Evolutionary conservation across 2,797 vertebrate species (phyloP).

Genomic region (Pyrocephalus nanus): DNA sequence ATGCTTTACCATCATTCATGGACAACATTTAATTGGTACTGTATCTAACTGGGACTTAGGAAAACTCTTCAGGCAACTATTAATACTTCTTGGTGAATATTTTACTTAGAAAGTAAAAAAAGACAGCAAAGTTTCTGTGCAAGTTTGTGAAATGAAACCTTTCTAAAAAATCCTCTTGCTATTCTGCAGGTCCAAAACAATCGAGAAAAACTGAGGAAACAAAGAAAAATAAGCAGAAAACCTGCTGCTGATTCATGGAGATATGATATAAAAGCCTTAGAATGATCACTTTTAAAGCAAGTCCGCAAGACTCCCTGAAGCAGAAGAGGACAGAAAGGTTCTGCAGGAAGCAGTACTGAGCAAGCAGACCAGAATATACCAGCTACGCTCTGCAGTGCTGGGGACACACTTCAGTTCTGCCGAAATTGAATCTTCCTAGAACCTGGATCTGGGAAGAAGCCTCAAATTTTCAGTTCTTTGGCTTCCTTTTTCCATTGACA

Average conservation of each 20-base stretch:
- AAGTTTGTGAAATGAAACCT: not conserved
- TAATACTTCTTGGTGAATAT: not conserved
- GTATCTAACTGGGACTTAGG: rapidly evolving
- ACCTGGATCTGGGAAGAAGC: not conserved
- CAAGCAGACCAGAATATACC: not conserved
- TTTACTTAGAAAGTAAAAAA: not conserved
- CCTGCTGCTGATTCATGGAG: not conserved
- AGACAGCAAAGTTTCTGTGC: not conserved
- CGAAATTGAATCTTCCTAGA: not conserved
- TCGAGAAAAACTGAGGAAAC: not conserved
- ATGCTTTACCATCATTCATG: not conserved
- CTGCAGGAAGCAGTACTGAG: not conserved
- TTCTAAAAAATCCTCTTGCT: not conserved
- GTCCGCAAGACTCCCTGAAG: not conserved
- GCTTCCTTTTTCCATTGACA: not conserved
- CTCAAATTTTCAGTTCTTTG: not conserved
- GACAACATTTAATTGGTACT: not conserved
- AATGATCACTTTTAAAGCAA: not conserved
- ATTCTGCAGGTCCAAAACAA: not conserved
- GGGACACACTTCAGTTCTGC: not conserved
- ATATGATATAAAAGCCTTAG: not conserved
- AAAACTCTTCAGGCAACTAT: not conserved
- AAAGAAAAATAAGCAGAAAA: not conserved
- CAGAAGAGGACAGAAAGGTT: not conserved
- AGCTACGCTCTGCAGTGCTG: not conserved